Base-by-base conservation (phyloP, 2,888 invertebrate species). In the Aphodius granarius region DNA sequence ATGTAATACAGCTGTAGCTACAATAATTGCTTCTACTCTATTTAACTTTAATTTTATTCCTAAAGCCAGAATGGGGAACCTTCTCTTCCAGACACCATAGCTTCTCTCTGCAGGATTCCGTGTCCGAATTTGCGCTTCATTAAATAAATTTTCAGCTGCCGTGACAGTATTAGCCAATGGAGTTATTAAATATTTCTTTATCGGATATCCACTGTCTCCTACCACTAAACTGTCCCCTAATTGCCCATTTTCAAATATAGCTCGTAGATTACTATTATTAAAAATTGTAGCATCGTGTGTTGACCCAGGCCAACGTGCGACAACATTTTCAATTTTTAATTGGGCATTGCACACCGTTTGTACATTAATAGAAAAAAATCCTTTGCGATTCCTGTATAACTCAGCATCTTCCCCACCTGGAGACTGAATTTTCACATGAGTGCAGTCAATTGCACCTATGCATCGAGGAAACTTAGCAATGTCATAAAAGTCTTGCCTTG, bases 121-220 rank as follows among this genome's bases (percentile, higher is more conserved):
- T 9, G 84, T 84, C 71, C 80, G 76, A 20, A 84, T 84, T 62
- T 83, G 83, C 4, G 83, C 79, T 68, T 81, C 80, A 68, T 86
- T 85, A 76, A 81, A 84, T 19, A 79, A n/a, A n/a, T n/a, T n/a
- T n/a, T n/a, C n/a, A 72, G 64, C 64, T 18, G 3, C 16, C 18
- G 64, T 2, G 64, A 18, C 64, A 17, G 64, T 64, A 18, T 64
- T 3, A 17, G 64, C 64, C 64, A 64, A 64, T 16, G 64, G 64
- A 64, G 64, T 64, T 16, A 64, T 64, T 64, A 64, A 4, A 18
- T 64, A 64, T 64, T 16, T 4, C 64, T 64, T 64, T 64, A 64
- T 64, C 16, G 64, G 64, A 64, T 64, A 64, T 5, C 64, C 64
- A 64, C 5, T 64, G 18, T 4, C 64, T 17, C 64, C 64, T 64